Evolutionary conservation across 2,797 vertebrate genomes (phyloP).

Genomic region (Eremophila alpestris): DNA sequence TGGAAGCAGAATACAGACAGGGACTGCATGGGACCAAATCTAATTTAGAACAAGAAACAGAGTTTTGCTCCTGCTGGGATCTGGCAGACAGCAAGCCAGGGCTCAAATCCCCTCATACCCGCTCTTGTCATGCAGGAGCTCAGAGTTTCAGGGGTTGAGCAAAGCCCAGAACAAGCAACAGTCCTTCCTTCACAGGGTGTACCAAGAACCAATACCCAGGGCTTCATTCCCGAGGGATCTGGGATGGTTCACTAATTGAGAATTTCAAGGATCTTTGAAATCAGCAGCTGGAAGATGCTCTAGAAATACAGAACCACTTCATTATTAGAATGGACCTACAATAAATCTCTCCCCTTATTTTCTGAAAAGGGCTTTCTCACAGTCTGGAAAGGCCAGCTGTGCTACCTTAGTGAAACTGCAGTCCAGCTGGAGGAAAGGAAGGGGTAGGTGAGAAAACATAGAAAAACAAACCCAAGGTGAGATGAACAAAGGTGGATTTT

Average conservation of each 20-base stretch:
- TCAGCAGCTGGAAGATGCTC: neutral
- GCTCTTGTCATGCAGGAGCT: neutral
- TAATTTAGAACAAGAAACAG: neutral
- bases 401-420: neutral
- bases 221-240: neutral
- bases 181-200: fast-evolving
- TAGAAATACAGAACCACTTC: neutral
- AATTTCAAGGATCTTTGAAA: constrained; percentile 42
- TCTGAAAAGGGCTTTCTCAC: neutral
- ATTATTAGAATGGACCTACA: constrained; percentile 8
- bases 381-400: neutral
- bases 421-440: neutral
- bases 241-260: neutral
- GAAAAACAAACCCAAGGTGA: neutral
- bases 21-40: neutral
- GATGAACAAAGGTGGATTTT: neutral
- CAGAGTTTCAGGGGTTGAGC: neutral
- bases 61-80: neutral
- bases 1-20: neutral
- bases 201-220: neutral
- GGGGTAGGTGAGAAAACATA: neutral
- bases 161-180: neutral
- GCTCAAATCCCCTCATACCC: neutral
- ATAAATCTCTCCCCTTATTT: neutral
- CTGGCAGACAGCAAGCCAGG: neutral